Percentiles rank a stretch among this genome's conserved stretches.
Evolutionary conservation across 1,140 invertebrate species (phyloP).

Genomic region (Ooceraea biroi): DNA sequence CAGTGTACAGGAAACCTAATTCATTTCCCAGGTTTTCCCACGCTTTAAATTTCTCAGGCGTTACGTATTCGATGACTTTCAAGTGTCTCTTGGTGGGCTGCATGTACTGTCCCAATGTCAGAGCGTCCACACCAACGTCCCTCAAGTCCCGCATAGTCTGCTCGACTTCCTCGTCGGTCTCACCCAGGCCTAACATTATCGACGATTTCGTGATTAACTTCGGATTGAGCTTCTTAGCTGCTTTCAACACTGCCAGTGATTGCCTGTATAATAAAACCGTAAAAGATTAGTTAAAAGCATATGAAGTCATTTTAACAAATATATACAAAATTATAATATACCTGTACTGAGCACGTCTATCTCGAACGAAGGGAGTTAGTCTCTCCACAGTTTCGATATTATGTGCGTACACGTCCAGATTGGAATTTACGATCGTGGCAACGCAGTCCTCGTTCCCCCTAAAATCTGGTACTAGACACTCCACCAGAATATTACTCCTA

Average conservation of each 20-base stretch:
- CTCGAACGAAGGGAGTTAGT: conserved; percentile 96
- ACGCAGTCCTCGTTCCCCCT: conserved; percentile 93
- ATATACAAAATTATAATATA: conserved; percentile 67
- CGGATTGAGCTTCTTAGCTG: conserved; percentile 93
- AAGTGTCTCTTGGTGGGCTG: conserved; percentile 99
- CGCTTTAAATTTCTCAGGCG: conserved; percentile 96
- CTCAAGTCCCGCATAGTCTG: conserved; percentile 95
- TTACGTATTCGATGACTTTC: conserved; percentile 98
- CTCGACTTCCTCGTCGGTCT: conserved; percentile 96
- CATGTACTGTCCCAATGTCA: conserved; percentile 99
- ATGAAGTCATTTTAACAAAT: conserved; percentile 43
- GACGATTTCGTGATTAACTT: conserved; percentile 98
- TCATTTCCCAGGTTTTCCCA: conserved; percentile 95
- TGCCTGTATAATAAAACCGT: conserved; percentile 88
- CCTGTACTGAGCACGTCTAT: conserved; percentile 93
- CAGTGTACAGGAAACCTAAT: conserved; percentile 98
- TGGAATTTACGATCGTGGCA: conserved; percentile 92
- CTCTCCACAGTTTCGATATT: conserved; percentile 98
- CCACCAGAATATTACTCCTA: conserved; percentile 95
- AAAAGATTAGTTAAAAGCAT: conserved; percentile 29
- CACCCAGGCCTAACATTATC: conserved; percentile 99
- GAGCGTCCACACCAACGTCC: conserved; percentile 94
- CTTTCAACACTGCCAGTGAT: conserved; percentile 93
- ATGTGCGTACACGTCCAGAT: conserved; percentile 98
- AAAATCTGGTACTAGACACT: conserved; percentile 99